phyloP scores from a whole-genome alignment of 1,140 invertebrate genomes.

The Pseudobourletiella spinata region DNA sequence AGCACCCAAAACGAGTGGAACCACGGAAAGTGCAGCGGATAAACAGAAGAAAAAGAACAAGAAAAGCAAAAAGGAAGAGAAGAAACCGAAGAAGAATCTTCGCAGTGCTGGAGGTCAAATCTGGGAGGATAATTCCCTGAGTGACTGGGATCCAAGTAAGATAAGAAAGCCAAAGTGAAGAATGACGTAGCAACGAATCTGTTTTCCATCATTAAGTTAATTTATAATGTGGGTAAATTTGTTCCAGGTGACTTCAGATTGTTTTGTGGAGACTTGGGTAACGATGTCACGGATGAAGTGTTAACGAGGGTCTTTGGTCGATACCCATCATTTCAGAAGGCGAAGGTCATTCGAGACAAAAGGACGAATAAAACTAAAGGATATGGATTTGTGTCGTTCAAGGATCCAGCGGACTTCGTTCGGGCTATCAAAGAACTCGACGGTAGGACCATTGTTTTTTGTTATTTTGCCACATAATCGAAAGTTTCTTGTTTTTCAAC shows the following conservation, averaged over 20 bases:
- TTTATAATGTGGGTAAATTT: constrained; percentile 7
- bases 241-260: constrained; percentile 86
- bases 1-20: no score
- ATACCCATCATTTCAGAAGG: constrained; percentile 87
- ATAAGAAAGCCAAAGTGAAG: constrained; percentile 4
- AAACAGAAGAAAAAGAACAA: constrained; percentile 35
- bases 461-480: no score
- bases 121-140: constrained; percentile 86
- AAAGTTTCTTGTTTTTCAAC: constrained; percentile 16
- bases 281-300: constrained; percentile 97
- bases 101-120: constrained; percentile 81
- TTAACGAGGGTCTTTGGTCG: constrained; percentile 88
- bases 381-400: constrained; percentile 98
- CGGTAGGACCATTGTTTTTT: constrained; percentile 54
- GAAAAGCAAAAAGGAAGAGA: constrained; percentile 50
- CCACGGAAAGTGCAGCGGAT: no score
- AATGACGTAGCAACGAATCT: not conserved
- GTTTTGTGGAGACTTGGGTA: constrained; percentile 98
- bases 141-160: constrained; percentile 80
- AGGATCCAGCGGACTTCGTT: constrained; percentile 94
- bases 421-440: constrained; percentile 98
- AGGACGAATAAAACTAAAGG: constrained; percentile 97
- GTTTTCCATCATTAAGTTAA: not conserved
- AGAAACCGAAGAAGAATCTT: constrained; percentile 67
- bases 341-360: constrained; percentile 93